Base-by-base conservation (phyloP, 2,113 vertebrate species). In the Chionis minor region DNA sequence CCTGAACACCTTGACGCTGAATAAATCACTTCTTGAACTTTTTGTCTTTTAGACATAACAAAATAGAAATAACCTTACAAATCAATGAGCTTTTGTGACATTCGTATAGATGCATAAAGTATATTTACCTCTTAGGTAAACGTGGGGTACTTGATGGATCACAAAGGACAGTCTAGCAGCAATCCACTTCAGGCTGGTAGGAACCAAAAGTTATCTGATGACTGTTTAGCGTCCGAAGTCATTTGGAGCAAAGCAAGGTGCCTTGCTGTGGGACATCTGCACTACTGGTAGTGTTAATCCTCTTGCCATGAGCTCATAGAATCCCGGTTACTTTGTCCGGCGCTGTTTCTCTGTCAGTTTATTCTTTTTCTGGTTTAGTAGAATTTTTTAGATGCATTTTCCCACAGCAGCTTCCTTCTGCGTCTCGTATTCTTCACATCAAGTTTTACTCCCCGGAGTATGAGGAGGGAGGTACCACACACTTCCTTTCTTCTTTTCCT, bases 1-100 rank as follows among this genome's bases (percentile, higher is more conserved):
- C 55, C 55, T 62, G 59, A 88, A 66, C 56, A 38, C 59, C 65
- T 84, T 81, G n/a, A 73, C 91, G 86, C 72, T 84, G 52, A 86
- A 84, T 66, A 91, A 78, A 75, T 86, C 4, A 55, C 78, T 91
- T 84, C 33, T 91, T 84, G 59, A 81, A 38, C 38, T 38, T 54
- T 45, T 55, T 70, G 15, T 42, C 32, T 92, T 87, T 85, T 55
- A 82, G 77, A 52, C 14, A 4, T 28, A 82, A 70, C 45, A 58
- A 92, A 91, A 78, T 27, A 86, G 55, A 81, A 88, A 65, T 66
- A 89, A 66, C 42, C 54, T 91, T 55, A 67, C 17, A 78, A 92
- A 82, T 65, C 33, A 82, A 35, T 18, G 51, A 38, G 69, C 14
- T 77, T 81, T 74, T 70, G 63, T 84, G 89, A 33, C 23, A 5